Evolutionary conservation across 2,113 vertebrate genomes (phyloP), one percentile per base, ranked within the genome.

Genomic region (Apeltes quadracus): DNA sequence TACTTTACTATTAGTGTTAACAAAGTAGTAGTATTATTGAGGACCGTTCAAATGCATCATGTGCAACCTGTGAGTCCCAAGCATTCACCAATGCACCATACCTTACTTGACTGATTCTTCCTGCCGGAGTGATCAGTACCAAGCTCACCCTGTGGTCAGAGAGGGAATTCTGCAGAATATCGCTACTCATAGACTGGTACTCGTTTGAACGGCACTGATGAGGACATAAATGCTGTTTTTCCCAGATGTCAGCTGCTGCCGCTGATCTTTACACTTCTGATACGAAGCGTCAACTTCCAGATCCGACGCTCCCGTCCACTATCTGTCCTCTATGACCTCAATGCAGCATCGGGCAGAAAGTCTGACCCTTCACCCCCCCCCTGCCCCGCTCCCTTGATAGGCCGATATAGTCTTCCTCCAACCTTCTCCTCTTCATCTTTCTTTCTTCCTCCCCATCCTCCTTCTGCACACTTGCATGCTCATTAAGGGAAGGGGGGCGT

Each of bases 1-100:
- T 54, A 59, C 41, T 65, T 55, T 54, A 59, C 41, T 46, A 43
- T 73, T 67, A 72, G 55, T 57, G 23, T 71, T 39, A 75, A 68
- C 56, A 53, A 29, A 58, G 44, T n/a, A 64, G 58, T 57, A 41
- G 23, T 34, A 61, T 67, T 61, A 78, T 62, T 71, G 44, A 79
- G 36, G 76, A 78, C 62, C 79, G 72, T 68, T 78, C n/a, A 79
- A 65, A 83, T 66, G 77, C 48, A 61, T 86, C 61, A 44, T 55
- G 51, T 69, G 76, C 61, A 73, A 48, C 73, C 59, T 79, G 63
- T 76, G 67, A 75, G 54, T 58, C 69, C 69, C 48, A 48, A 34
- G 43, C 53, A 50, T 74, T 67, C 32, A 69, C 70, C 51, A 22
- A 25, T 67, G 53, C 68, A 51, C 56, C 69, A 62, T 34, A 36